phyloP scores from a whole-genome alignment of 2,888 invertebrate genomes.

The Pollenia griseotomentosa region DNA sequence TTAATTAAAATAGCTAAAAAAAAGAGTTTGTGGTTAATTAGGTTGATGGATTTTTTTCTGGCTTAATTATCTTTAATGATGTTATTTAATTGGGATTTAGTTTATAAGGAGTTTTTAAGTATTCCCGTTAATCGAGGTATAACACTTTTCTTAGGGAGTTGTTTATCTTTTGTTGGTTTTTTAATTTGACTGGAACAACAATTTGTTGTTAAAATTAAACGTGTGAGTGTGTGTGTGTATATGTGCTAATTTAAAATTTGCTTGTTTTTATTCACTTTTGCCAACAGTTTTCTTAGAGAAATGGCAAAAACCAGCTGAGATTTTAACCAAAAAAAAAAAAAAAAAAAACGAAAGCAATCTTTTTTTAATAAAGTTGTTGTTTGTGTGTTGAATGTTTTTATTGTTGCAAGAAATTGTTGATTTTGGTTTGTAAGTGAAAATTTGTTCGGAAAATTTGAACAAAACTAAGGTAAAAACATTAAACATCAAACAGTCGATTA shows the following conservation, averaged over 20 bases:
- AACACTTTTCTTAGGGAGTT: not conserved
- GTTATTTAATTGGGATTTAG: not conserved
- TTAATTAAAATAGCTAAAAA: constrained; percentile 52
- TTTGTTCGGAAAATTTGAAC: constrained; percentile 57
- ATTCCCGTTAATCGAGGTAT: constrained; percentile 5
- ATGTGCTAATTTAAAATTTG: constrained; percentile 9
- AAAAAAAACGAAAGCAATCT: not conserved
- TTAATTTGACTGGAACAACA: constrained; percentile 35
- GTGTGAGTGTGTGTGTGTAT: constrained; percentile 1
- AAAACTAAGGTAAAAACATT: constrained; percentile 71
- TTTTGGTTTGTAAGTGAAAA: constrained; percentile 49
- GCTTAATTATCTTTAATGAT: constrained; percentile 36
- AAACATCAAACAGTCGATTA: constrained; percentile 68
- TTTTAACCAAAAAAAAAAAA: constrained; percentile 52
- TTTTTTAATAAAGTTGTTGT: constrained; percentile 43
- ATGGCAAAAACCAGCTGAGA: constrained; percentile 62
- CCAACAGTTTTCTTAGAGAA: constrained; percentile 60
- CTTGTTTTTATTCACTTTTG: constrained; percentile 22
- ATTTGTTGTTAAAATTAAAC: not conserved
- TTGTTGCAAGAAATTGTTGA: constrained; percentile 54
- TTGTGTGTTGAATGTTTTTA: constrained; percentile 7
- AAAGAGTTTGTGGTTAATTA: constrained; percentile 31
- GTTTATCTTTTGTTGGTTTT: not conserved
- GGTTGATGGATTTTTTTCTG: constrained; percentile 13
- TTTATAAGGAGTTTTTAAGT: not conserved